These are phyloP conservation scores for Trematocara unimaculatum DNA, from an alignment of 2,113 vertebrate genomes.

Conservation along the genomic window DNA sequence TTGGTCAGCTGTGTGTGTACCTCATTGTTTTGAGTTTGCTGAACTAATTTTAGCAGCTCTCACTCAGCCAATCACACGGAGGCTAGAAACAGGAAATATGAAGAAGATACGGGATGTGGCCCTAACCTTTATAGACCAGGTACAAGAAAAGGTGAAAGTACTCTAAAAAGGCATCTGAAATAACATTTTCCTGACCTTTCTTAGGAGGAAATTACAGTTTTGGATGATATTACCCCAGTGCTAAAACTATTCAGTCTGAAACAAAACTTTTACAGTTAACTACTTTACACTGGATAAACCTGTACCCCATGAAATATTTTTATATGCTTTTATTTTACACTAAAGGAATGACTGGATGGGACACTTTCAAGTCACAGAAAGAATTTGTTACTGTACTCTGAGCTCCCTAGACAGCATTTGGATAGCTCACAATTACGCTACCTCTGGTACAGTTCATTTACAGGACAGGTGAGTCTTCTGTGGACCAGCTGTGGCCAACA, in stretches of 20 bases:
- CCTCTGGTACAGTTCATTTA: neutral
- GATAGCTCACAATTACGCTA: rapidly evolving
- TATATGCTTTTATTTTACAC: neutral
- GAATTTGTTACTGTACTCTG: neutral
- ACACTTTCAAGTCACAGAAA: neutral
- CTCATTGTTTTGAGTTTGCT: rapidly evolving
- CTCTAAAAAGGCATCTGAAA: neutral
- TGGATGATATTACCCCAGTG: rapidly evolving
- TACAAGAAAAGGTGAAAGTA: neutral
- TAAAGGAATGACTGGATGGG: neutral
- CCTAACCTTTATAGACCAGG: neutral
- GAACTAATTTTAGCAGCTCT: neutral
- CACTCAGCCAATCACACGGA: neutral
- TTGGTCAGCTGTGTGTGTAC: neutral
- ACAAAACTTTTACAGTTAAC: neutral
- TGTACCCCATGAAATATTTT: neutral
- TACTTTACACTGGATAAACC: rapidly evolving
- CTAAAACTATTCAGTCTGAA: neutral
- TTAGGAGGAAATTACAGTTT: neutral
- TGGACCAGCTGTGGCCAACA: neutral
- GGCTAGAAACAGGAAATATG: neutral
- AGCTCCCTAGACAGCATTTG: neutral
- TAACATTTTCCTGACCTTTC: neutral
- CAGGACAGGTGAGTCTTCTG: neutral
- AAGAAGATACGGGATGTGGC: neutral